These are phyloP conservation scores for Furcula furcula DNA, from an alignment of 2,888 invertebrate genomes.

Conservation along the genomic window DNA sequence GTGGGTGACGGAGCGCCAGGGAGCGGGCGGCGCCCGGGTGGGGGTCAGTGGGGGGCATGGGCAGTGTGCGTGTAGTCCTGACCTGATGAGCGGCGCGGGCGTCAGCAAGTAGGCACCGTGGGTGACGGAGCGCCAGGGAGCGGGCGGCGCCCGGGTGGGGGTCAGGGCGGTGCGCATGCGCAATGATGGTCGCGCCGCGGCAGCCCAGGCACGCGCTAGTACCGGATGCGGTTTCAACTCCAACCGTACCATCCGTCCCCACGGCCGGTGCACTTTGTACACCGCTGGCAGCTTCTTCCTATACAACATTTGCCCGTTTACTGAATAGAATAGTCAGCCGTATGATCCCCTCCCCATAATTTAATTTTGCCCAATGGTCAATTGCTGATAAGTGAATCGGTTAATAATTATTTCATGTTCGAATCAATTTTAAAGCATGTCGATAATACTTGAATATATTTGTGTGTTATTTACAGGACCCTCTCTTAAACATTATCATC, in stretches of 20 bases:
- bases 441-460: no score
- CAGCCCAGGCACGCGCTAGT: constrained; percentile 85
- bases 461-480: no score
- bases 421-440: no score
- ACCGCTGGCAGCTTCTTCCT: constrained; percentile 89
- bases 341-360: no score
- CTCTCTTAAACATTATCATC: no score
- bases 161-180: constrained; percentile 87
- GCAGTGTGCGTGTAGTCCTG: no score
- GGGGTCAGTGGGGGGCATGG: background rate
- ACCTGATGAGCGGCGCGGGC: constrained; percentile 73
- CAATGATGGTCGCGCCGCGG: constrained; percentile 85
- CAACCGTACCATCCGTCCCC: constrained; percentile 83
- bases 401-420: no score
- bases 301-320: background rate
- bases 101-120: constrained; percentile 89
- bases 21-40: background rate
- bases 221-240: constrained; percentile 93
- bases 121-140: constrained; percentile 88
- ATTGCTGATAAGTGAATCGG: no score
- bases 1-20: no score
- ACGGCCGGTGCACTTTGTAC: constrained; percentile 88
- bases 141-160: constrained; percentile 92
- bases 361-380: no score
- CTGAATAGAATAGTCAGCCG: background rate